These are phyloP conservation scores for Dinocampus coccinellae DNA, from an alignment of 2,888 invertebrate genomes.

Conservation along the genomic window DNA sequence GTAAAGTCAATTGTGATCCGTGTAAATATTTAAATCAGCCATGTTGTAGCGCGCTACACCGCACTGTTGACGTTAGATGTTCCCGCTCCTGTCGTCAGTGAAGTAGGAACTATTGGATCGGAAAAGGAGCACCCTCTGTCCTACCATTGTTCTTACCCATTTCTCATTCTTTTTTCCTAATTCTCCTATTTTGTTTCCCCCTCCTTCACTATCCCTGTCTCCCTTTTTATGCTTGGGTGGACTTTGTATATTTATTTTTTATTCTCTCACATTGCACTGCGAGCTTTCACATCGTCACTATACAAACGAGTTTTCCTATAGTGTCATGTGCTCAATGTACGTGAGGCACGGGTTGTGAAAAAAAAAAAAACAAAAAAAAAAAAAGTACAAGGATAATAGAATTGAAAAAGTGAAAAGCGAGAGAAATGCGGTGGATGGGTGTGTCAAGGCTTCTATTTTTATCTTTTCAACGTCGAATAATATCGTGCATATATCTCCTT, in stretches of 20 bases:
- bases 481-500: not conserved
- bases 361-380: too few species aligned
- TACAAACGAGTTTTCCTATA: constrained; percentile 6
- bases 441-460: not conserved
- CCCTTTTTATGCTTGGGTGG: not conserved
- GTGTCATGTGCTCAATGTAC: constrained; percentile 30
- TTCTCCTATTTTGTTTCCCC: not conserved
- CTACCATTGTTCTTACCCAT: not conserved
- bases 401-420: constrained; percentile 1
- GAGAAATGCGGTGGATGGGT: not conserved
- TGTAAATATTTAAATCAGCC: constrained; percentile 35
- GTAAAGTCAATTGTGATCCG: not conserved
- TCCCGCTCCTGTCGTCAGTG: not conserved
- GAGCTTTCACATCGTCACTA: constrained; percentile 13
- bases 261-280: constrained; percentile 21
- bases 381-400: constrained; percentile 16
- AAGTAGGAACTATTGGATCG: constrained; percentile 9
- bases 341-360: not conserved
- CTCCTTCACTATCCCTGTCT: not conserved
- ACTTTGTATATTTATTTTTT: constrained; percentile 32
- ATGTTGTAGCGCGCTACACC: not conserved
- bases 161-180: not conserved
- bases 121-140: constrained; percentile 5
- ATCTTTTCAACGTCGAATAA: not conserved
- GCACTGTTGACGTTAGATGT: not conserved